Conservation (phyloP, 2,113 vertebrate genomes). For the Rhea pennata region DNA sequence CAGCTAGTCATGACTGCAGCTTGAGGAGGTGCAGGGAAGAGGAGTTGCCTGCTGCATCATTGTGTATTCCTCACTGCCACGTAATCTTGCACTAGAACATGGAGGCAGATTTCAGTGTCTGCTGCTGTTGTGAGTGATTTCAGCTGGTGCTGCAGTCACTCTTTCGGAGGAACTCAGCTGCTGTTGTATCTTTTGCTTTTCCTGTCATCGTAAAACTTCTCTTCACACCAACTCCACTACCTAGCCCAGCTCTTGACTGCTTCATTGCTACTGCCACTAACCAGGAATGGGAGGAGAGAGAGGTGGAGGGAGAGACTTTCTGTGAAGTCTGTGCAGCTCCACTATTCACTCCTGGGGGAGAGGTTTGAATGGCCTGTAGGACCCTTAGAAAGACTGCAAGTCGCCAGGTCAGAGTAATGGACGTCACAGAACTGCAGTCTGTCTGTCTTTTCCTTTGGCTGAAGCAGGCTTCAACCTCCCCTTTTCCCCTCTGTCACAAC, state of each 20-base stretch:
- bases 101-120: not conserved
- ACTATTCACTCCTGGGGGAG: not conserved
- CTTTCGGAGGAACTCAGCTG: not conserved
- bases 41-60: not conserved
- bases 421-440: not conserved
- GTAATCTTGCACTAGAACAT: not conserved
- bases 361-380: not conserved
- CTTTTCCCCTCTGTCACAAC: not conserved
- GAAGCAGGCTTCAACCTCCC: not conserved
- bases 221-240: rapidly evolving
- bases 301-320: not conserved
- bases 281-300: not conserved
- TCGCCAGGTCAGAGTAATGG: not conserved
- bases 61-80: not conserved
- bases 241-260: not conserved
- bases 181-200: not conserved
- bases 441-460: not conserved
- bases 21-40: not conserved
- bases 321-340: not conserved
- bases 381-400: not conserved
- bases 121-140: not conserved
- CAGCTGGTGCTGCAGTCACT: not conserved
- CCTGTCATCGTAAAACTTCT: not conserved
- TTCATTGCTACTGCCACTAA: not conserved
- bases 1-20: not conserved